These are phyloP conservation scores for Furcula furcula DNA, from an alignment of 2,888 invertebrate genomes.

Conservation along the genomic window DNA sequence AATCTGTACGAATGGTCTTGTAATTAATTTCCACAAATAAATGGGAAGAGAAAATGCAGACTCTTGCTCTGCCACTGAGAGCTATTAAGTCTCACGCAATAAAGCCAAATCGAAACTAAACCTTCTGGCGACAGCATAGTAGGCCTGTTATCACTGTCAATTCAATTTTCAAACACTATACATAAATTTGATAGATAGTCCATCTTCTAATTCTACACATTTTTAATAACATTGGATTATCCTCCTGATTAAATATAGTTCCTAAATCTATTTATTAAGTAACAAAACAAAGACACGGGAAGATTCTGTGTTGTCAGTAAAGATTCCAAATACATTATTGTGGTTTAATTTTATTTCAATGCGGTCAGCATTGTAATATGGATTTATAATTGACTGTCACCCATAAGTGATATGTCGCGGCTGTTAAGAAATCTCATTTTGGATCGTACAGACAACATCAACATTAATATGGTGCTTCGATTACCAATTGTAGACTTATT, in stretches of 20 bases:
- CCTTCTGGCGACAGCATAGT: constrained; percentile 41
- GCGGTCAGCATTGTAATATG: constrained; percentile 39
- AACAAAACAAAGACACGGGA: constrained; percentile 46
- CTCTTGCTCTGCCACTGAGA: too few species aligned
- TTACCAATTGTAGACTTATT: too few species aligned
- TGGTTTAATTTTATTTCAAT: constrained; percentile 3
- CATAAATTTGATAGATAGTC: constrained; percentile 45
- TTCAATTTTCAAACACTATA: constrained; percentile 42
- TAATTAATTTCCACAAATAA: too few species aligned
- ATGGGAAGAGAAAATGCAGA: too few species aligned
- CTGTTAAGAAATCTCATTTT: constrained; percentile 20
- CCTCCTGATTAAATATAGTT: constrained; percentile 57
- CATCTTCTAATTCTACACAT: constrained; percentile 65
- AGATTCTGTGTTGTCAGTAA: constrained; percentile 56
- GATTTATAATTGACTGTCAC: constrained; percentile 70
- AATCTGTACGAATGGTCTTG: too few species aligned
- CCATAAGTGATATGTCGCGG: constrained; percentile 68
- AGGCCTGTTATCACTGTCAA: constrained; percentile 62
- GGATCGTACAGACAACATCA: constrained; percentile 16
- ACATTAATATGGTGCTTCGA: neutral
- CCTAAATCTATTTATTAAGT: constrained; percentile 58
- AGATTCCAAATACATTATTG: constrained; percentile 8
- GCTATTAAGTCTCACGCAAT: constrained; percentile 13
- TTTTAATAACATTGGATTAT: constrained; percentile 64
- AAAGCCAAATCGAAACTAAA: constrained; percentile 20